Percentiles rank a stretch among this genome's conserved stretches.
Evolutionary conservation across 2,888 invertebrate species (phyloP).

Genomic region (Dryobotodes eremita): DNA sequence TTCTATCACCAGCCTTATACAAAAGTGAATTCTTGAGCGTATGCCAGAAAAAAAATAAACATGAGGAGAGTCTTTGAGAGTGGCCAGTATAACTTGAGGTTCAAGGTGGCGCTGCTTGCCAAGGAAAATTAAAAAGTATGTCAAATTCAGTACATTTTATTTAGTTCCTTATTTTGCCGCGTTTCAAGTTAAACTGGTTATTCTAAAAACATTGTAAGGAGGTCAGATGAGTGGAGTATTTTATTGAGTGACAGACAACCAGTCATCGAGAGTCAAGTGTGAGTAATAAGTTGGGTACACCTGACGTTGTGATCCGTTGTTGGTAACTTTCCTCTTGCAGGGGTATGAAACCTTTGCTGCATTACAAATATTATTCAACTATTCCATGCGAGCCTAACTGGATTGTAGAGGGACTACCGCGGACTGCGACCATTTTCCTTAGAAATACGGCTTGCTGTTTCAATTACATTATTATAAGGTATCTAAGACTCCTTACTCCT

Average conservation of each 20-base stretch:
- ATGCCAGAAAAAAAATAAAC: slow-evolving; percentile 46
- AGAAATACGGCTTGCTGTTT: neutral
- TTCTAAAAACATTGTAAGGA: slow-evolving; percentile 35
- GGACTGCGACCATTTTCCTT: neutral
- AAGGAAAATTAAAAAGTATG: slow-evolving; percentile 5
- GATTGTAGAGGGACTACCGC: neutral
- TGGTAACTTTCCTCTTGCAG: slow-evolving; percentile 58
- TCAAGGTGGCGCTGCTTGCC: neutral
- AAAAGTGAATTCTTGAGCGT: slow-evolving; percentile 53
- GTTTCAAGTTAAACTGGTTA: slow-evolving; percentile 7
- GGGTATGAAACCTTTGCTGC: slow-evolving; percentile 35
- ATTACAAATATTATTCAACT: neutral
- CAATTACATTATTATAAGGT: neutral
- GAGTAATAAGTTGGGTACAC: slow-evolving; percentile 44
- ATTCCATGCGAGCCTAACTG: neutral
- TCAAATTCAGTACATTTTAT: neutral
- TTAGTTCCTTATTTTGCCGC: neutral
- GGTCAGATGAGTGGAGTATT: slow-evolving; percentile 40
- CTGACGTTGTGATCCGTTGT: slow-evolving; percentile 49
- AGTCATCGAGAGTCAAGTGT: slow-evolving; percentile 46
- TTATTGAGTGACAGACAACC: slow-evolving; percentile 27
- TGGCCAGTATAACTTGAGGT: slow-evolving; percentile 28
- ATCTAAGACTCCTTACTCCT: neutral
- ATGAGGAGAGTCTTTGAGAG: neutral
- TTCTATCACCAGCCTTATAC: slow-evolving; percentile 35